A percentile compares a stretch with the other conserved stretches of the same genome.
Conservation (phyloP, 2,888 invertebrate genomes). For the Pseudanteris insignis region DNA sequence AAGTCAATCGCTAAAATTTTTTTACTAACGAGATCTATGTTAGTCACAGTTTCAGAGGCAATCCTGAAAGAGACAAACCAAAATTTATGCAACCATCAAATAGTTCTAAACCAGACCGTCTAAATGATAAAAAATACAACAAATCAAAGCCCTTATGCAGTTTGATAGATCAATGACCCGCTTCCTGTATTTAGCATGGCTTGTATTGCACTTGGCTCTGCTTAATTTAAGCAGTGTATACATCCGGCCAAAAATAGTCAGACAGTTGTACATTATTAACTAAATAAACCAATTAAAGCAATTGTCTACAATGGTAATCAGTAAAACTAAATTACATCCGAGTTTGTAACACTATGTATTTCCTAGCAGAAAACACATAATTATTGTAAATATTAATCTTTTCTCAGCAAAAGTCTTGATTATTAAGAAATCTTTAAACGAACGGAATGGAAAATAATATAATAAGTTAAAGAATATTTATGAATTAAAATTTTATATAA, state of each 20-base stretch:
- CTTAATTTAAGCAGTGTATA: slow-evolving; percentile 48
- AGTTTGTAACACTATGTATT: slow-evolving; percentile 11
- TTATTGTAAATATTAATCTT: too few species aligned
- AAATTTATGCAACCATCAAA: too few species aligned
- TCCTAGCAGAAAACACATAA: slow-evolving; percentile 5
- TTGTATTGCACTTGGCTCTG: slow-evolving; percentile 51
- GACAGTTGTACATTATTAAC: slow-evolving; percentile 45
- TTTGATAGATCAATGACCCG: slow-evolving; percentile 56
- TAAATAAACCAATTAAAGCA: slow-evolving; percentile 52
- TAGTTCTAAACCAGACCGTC: too few species aligned
- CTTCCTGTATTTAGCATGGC: slow-evolving; percentile 53
- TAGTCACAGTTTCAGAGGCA: too few species aligned
- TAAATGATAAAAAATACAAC: too few species aligned
- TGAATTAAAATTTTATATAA: too few species aligned
- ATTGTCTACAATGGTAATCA: slow-evolving; percentile 49
- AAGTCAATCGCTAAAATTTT: too few species aligned
- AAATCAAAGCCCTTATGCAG: slow-evolving; percentile 45
- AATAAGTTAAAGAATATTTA: too few species aligned
- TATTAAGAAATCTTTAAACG: background rate
- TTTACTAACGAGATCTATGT: too few species aligned
- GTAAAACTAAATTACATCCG: slow-evolving; percentile 13
- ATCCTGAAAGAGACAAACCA: too few species aligned
- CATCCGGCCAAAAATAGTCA: slow-evolving; percentile 50
- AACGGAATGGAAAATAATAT: too few species aligned
- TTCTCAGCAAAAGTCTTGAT: too few species aligned